Base-by-base conservation (phyloP, 53 echinoderm and acorn worm genomes). In the Crossaster papposus region DNA sequence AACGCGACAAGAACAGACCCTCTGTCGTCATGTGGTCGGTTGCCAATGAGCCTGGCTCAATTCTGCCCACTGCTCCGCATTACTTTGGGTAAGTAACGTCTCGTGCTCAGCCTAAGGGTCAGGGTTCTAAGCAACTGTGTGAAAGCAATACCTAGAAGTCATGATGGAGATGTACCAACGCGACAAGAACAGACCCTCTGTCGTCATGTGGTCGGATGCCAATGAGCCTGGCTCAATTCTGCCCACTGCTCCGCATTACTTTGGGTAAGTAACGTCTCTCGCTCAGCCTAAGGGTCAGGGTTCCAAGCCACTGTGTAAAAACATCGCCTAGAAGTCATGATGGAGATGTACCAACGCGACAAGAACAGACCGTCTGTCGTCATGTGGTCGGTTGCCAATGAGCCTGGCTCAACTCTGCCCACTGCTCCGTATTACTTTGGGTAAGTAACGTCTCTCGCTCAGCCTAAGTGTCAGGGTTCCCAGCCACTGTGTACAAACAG, bases 11-110 rank as follows among this genome's bases (percentile, higher is more conserved):
- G 84, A 97, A 97, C 70, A 74, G 96, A 7, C 96, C 98, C 4
- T 89, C 98, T 13, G 98, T 97, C 28, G 95, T 97, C 92, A 97
- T 97, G 98, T 97, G 98, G 98, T 97, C 98, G 26, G 92, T 97
- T 2, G 98, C 98, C 53, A 97, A 97, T 71, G 98, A 97, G 68
- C 98, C 98, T 7, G 68, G 31, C 28, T 92, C 98, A 8, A 85
- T 68, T 8, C 35, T 90, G 13, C 81, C 92, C 0, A 87, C 51
- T n/a, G 89, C 98, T 4, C 90, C 87, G 22, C 91, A 91, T 26
- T 97, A 97, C 79, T 96, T 97, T 75, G 90, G 94, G 98, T 97
- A 54, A 96, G 65, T 65, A 22, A 28, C 65, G 26, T 26, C 9
- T 8, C 2, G 7, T 7, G 2, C 38, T 38, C 38, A 7, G 38